Evolutionary conservation across 2,797 vertebrate species (phyloP).

Genomic region (Sebastes itinus): DNA sequence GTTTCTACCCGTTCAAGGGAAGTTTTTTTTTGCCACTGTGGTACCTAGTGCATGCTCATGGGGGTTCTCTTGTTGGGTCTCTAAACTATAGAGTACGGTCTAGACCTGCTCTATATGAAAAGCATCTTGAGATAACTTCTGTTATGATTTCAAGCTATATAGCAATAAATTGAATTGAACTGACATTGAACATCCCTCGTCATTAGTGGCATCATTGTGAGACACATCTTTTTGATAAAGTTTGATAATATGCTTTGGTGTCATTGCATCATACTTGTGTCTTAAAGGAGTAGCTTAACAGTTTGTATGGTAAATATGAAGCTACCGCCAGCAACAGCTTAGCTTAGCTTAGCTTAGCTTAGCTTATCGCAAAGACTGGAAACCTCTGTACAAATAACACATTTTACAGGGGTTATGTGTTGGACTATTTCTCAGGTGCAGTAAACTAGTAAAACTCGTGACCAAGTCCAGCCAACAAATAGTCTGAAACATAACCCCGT

Average conservation of each 20-base stretch:
- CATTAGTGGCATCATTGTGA: background rate
- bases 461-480: background rate
- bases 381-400: background rate
- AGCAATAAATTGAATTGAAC: too few relatives aligned
- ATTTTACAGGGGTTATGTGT: background rate
- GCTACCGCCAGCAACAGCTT: background rate
- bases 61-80: too few relatives aligned
- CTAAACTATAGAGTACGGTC: too few relatives aligned
- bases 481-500: too few relatives aligned
- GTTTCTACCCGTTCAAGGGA: too few relatives aligned
- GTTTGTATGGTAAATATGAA: background rate
- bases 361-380: background rate
- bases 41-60: too few relatives aligned
- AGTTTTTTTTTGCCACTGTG: too few relatives aligned
- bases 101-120: too few relatives aligned
- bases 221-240: background rate
- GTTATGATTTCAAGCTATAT: too few relatives aligned
- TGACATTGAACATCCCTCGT: too few relatives aligned
- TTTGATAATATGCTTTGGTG: background rate
- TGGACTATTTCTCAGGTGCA: background rate
- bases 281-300: background rate
- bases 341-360: background rate
- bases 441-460: background rate
- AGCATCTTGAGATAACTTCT: too few relatives aligned
- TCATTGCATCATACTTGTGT: background rate